A percentile compares a stretch with the other conserved stretches of the same genome.
Conservation (phyloP, 2,113 vertebrate species). For the Gobio gobio region DNA sequence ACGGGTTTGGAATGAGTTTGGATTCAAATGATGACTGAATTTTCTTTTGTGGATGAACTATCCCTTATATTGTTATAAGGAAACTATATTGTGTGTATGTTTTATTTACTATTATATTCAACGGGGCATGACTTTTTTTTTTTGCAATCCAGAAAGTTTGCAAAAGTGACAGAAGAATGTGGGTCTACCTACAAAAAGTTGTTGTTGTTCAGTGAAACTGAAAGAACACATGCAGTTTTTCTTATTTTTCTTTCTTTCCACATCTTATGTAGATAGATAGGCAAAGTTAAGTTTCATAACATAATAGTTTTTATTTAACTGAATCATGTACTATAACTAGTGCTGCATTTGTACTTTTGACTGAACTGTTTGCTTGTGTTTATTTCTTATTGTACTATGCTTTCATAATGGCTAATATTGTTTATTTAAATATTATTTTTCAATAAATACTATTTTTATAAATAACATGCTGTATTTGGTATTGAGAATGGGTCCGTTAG, state of each 20-base stretch:
- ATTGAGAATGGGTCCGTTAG: no score
- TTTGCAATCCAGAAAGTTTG: not conserved
- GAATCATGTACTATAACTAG: no score
- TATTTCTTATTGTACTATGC: no score
- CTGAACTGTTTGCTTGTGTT: no score
- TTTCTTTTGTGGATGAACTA: not conserved
- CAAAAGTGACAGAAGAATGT: not conserved
- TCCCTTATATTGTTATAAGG: not conserved
- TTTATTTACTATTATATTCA: not conserved
- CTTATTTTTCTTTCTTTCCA: not conserved
- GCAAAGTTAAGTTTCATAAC: no score
- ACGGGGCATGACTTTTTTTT: not conserved
- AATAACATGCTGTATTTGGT: no score
- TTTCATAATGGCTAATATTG: no score
- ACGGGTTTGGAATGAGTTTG: not conserved
- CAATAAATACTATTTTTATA: no score
- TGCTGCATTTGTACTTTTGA: no score
- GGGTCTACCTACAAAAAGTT: not conserved
- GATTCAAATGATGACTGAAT: not conserved
- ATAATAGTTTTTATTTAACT: no score
- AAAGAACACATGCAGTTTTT: not conserved
- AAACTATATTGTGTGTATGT: not conserved
- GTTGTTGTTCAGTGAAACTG: not conserved
- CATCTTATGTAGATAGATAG: no score
- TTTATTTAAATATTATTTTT: no score